Evolutionary conservation across 2,888 invertebrate genomes (phyloP).

Genomic region (Ditylenchus weischeri): DNA sequence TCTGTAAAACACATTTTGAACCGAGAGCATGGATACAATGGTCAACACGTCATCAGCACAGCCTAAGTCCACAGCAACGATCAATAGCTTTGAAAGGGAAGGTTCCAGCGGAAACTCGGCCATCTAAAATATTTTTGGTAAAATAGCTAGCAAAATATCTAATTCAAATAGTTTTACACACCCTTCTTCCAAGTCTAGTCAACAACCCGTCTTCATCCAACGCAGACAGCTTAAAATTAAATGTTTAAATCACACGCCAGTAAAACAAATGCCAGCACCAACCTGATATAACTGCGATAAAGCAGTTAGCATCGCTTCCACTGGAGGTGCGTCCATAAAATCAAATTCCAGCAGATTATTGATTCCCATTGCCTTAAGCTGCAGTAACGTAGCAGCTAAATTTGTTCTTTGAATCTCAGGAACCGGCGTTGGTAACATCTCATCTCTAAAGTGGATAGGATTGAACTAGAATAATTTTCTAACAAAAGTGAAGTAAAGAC

Average conservation of each 20-base stretch:
- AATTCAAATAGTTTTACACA: conserved; percentile 37
- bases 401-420: conserved; percentile 99
- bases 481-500: background rate
- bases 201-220: conserved; percentile 74
- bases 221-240: conserved; percentile 73
- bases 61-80: conserved; percentile 92
- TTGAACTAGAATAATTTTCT: background rate
- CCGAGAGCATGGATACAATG: conserved; percentile 96
- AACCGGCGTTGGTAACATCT: conserved; percentile 95
- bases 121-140: conserved; percentile 69
- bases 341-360: conserved; percentile 96
- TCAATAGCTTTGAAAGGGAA: conserved; percentile 93
- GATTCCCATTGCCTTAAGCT: conserved; percentile 98
- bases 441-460: conserved; percentile 66
- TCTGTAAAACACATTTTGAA: conserved; percentile 93
- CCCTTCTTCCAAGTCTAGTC: conserved; percentile 67
- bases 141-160: background rate
- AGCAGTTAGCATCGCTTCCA: conserved; percentile 84
- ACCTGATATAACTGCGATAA: conserved; percentile 84
- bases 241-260: too few relatives aligned
- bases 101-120: conserved; percentile 98
- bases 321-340: conserved; percentile 98
- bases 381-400: conserved; percentile 88
- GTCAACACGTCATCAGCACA: conserved; percentile 98
- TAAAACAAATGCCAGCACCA: too few relatives aligned